Base-by-base conservation (phyloP, 2,797 vertebrate genomes). In the Avahi laniger region DNA sequence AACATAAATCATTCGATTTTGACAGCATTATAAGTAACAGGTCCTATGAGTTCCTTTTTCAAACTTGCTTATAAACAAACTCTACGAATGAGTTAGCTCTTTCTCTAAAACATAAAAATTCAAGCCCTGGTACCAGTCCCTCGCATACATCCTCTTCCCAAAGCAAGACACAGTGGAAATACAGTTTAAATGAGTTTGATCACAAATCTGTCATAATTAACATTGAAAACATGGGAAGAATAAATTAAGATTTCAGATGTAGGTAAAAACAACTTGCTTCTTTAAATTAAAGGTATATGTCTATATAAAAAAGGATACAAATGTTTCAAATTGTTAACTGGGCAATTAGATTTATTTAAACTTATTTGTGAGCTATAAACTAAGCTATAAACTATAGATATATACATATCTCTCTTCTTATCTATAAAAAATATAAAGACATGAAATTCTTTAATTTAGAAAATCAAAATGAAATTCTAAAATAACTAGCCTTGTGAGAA, bases 391-490 rank as follows among this genome's bases (percentile, higher is more conserved):
- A 69, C 48, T 89, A 94, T 13, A 95, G 76, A 94, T 57, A 97
- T 22, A 75, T 79, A 89, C 7, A 22, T 92, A 14, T 84, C 30
- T 93, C 30, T 85, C 43, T 81, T 86, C 89, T 79, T 70, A 94
- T 30, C 52, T 95, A 59, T 52, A 89, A 83, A 89, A 89, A 35
- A 93, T 65, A 89, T 33, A 94, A 96, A 87, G 84, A 96, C 6
- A 89, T 33, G 48, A 94, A 95, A 96, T 95, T 70, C 70, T 97
- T 91, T 97, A 97, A 98, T 95, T 98, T 98, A 97, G 91, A 98
- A 98, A 98, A 97, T 98, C 94, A 98, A 97, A 97, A 98, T 97
- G 85, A 98, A 98, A 98, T 96, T 93, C 95, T 97, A 96, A 97
- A 98, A 97, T 96, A 98, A 97, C 57, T 33, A 97, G 95, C 89